phyloP scores from a whole-genome alignment of 2,113 vertebrate genomes.

The Nannospalax galili region DNA sequence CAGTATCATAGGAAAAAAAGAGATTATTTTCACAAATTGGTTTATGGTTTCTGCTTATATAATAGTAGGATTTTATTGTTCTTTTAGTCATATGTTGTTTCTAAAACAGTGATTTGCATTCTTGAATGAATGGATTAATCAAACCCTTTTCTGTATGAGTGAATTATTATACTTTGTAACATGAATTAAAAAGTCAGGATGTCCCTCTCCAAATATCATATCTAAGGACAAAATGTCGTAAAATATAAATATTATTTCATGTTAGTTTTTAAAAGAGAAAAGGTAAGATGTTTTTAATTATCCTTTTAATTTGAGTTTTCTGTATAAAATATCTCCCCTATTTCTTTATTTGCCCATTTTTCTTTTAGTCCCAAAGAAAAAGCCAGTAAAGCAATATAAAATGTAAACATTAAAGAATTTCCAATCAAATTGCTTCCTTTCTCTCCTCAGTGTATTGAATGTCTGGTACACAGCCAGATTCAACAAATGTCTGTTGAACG shows the following conservation, averaged over 20 bases:
- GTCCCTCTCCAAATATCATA: background rate
- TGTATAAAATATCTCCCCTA: conserved; percentile 5
- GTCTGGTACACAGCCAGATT: background rate
- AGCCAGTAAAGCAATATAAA: background rate
- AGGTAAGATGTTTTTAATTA: background rate
- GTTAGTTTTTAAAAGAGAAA: background rate
- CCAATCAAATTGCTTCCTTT: background rate
- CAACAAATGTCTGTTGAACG: conserved; percentile 17
- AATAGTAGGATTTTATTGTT: background rate
- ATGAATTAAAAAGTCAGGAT: background rate
- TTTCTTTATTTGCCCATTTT: background rate
- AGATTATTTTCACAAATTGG: background rate
- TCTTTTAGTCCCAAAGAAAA: conserved; percentile 9
- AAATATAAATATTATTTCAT: background rate
- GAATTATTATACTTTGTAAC: background rate
- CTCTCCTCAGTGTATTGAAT: background rate
- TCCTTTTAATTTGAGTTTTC: conserved; percentile 29
- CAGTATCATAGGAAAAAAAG: background rate
- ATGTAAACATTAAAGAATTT: background rate
- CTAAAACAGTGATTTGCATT: conserved; percentile 17
- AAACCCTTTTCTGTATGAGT: conserved; percentile 2
- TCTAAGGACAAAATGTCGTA: conserved; percentile 16
- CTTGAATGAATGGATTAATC: background rate
- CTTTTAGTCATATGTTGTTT: background rate
- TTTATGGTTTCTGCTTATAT: background rate